Base-by-base conservation (phyloP, 2,113 vertebrate genomes). In the Saccopteryx leptura region DNA sequence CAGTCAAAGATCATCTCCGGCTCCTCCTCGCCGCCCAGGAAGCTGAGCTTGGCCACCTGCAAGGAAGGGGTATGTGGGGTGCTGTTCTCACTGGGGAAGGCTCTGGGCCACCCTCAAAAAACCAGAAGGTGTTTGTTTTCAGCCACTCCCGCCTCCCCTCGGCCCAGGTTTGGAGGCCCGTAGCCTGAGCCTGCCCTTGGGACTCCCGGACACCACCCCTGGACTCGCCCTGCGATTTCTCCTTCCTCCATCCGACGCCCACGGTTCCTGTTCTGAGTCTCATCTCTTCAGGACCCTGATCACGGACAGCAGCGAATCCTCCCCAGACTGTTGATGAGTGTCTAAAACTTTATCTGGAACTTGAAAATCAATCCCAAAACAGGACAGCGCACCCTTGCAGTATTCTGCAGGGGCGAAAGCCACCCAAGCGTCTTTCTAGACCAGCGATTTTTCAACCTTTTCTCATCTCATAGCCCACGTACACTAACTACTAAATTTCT, bases 1-100 rank as follows among this genome's bases (percentile, higher is more conserved):
- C 98, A 98, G 9, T 98, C 96, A 0, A 99, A 99, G 71, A 99
- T 4, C 0, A 98, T 97, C 90, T 98, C 96, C 10, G 98, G 96
- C 87, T 98, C 97, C 66, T 98, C 97, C 2, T 21, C n/a, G 26
- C 92, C 94, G 82, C 97, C 97, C 0, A 97, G 97, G 65, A 98
- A 83, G 85, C 93, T 97, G 87, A 94, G 92, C 88, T 88, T 97
- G 96, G 98, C 14, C 4, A 48, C 97, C 99, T 99, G 81, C 75
- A 95, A 95, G 28, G 81, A 82, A 97, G n/a, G 61, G 19, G 19
- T 4, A 60, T 66, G 58, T 33, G 39, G 68, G 61, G 48, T 2
- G 13, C 39, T 26, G 1, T 46, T 56, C 48, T 28, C 5, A 21
- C 60, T 10, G 33, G 9, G 39, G 23, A 33, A 75, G 50, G 9